Evolutionary conservation across 2,888 invertebrate species (phyloP), one percentile per base, ranked within the genome.

Genomic region (Clitarchus hookeri): DNA sequence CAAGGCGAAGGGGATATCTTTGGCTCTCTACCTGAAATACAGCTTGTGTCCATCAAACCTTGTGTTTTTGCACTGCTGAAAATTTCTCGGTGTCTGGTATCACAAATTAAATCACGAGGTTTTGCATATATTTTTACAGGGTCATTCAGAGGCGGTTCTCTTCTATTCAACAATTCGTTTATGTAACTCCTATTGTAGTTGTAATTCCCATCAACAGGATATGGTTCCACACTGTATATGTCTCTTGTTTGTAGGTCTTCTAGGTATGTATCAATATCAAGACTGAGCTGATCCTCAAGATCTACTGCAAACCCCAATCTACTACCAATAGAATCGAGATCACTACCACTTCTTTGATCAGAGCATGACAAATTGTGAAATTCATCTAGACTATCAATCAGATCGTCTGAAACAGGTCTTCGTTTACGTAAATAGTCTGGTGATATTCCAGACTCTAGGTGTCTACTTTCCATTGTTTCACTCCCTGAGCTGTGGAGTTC

Each of bases 401-500:
- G 91, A 89, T 96, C 95, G 90, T 96, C 95, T 27, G 96, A 96
- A 6, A 96, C 93, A 0, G 96, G 96, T 88, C 96, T 92, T 84
- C 96, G 92, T 89, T 95, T 96, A 80, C 95, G 91, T 89, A 94
- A 93, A 44, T 93, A 92, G 89, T 95, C 94, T 79, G 94, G 89
- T 2, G 92, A 54, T 13, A 83, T 85, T 65, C 54, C 83, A 26
- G 48, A 77, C 13, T 86, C 86, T 27, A 79, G 83, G 53, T 87
- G 84, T 16, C 86, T 79, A 25, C 85, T 54, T n/a, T 85, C 86
- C 4, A 87, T 65, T 11, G 86, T 84, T 54, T 87, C 87, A 44
- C 87, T 87, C 11, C 86, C 86, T 9, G 84, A 86, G 36, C 84
- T 85, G 9, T 78, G 83, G 27, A 78, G n/a, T 25, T 85, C 86